Evolutionary conservation across 2,113 vertebrate species (phyloP).

Genomic region (Dromas ardeola): DNA sequence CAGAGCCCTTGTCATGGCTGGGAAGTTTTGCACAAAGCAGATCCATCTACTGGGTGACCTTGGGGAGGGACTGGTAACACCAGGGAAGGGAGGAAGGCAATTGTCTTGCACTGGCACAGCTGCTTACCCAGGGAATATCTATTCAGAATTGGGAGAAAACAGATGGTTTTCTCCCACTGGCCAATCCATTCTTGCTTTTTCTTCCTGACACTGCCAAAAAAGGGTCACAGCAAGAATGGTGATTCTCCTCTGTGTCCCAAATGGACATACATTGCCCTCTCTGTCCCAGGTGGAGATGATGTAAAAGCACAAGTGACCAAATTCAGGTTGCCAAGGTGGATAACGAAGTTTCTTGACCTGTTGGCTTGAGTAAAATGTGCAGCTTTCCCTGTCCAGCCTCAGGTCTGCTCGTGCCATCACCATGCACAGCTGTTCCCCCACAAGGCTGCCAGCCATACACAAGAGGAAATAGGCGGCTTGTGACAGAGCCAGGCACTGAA

Average conservation of each 20-base stretch:
- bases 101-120: not conserved
- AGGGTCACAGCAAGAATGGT: not conserved
- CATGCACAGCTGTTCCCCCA: not conserved
- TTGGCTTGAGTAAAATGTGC: not conserved
- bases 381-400: not conserved
- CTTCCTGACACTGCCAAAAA: not conserved
- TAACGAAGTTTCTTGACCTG: not conserved
- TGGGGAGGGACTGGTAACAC: not conserved
- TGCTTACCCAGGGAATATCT: not conserved
- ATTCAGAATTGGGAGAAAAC: not conserved
- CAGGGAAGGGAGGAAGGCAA: not conserved
- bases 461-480: not conserved
- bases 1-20: fast-evolving
- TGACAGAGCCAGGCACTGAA: not conserved
- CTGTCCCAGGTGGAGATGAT: not conserved
- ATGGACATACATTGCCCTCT: not conserved
- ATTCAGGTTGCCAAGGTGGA: not conserved
- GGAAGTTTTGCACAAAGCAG: not conserved
- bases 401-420: not conserved
- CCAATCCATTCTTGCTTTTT: not conserved
- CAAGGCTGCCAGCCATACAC: not conserved
- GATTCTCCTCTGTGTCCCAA: not conserved
- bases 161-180: slow-evolving; percentile 17
- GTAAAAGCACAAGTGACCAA: not conserved
- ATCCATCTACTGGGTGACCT: not conserved